Percentiles rank a stretch among this genome's conserved stretches.
phyloP scores from a whole-genome alignment of 2,888 invertebrate genomes.

The Pandemis heparana region DNA sequence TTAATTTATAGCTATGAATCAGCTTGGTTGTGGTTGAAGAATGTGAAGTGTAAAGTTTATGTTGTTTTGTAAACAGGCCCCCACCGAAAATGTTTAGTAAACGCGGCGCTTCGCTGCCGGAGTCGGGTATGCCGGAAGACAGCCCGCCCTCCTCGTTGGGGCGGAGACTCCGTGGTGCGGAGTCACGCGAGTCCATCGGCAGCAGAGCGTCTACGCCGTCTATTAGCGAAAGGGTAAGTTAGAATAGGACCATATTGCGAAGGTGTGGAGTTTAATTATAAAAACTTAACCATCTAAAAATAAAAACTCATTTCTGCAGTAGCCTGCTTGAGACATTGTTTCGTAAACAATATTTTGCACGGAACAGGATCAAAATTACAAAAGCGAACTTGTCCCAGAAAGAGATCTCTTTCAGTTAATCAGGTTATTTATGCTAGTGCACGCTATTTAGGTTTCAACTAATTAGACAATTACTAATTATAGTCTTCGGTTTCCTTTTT shows the following conservation, averaged over 20 bases:
- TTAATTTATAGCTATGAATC: conserved; percentile 5
- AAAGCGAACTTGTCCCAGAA: no score
- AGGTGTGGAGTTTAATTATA: background rate
- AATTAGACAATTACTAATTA: no score
- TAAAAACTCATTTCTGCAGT: background rate
- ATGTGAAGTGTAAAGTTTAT: background rate
- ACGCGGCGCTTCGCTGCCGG: conserved; percentile 84
- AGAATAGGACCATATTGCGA: background rate
- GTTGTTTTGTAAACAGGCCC: conserved; percentile 69
- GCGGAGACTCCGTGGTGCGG: conserved; percentile 74
- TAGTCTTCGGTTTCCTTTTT: no score
- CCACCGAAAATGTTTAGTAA: conserved; percentile 87
- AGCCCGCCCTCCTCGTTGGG: conserved; percentile 81
- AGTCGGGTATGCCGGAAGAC: conserved; percentile 82
- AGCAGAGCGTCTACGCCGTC: conserved; percentile 83
- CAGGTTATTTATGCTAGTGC: no score
- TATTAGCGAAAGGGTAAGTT: conserved; percentile 79
- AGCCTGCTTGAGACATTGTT: background rate
- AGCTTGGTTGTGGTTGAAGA: background rate
- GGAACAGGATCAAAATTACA: no score
- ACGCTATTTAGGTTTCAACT: no score
- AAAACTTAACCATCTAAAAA: no score
- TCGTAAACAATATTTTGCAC: no score
- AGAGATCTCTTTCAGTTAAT: no score
- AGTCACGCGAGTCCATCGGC: conserved; percentile 79